phyloP scores from a whole-genome alignment of 2,797 vertebrate species.

The Tauraco hartlaubi region DNA sequence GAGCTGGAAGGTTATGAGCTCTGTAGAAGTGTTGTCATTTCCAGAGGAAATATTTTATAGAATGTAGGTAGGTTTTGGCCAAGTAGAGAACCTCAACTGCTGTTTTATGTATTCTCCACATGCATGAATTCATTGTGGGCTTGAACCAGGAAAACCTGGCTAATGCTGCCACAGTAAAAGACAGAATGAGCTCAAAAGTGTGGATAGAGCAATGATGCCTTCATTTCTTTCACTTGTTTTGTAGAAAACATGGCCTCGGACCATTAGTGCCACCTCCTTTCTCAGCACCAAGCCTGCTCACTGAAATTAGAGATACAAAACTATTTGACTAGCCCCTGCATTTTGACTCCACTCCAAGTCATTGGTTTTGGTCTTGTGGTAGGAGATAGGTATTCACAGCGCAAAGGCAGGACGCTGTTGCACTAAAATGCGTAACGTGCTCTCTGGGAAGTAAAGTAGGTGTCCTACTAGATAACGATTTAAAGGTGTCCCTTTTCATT shows the following conservation, averaged over 20 bases:
- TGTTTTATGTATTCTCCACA: neutral
- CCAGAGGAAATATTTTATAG: neutral
- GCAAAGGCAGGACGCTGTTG: neutral
- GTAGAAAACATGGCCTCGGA: neutral
- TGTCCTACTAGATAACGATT: neutral
- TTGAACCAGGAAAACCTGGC: neutral
- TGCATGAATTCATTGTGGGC: neutral
- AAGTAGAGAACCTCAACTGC: neutral
- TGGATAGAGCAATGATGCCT: neutral
- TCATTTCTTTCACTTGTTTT: neutral
- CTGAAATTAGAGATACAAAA: neutral
- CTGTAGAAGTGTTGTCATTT: neutral
- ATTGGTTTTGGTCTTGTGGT: neutral
- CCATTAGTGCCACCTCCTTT: neutral
- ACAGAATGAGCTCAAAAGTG: slow-evolving; percentile 1
- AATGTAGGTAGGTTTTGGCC: neutral
- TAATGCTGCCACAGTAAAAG: neutral
- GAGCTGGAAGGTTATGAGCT: neutral
- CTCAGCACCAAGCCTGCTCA: neutral
- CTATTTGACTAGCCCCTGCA: neutral
- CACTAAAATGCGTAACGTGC: neutral
- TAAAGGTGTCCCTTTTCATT: neutral
- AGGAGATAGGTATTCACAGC: neutral
- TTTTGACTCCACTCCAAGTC: neutral
- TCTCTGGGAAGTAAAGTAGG: neutral